Conservation (phyloP, 1,140 invertebrate species). For the Magallana ariakensis region DNA sequence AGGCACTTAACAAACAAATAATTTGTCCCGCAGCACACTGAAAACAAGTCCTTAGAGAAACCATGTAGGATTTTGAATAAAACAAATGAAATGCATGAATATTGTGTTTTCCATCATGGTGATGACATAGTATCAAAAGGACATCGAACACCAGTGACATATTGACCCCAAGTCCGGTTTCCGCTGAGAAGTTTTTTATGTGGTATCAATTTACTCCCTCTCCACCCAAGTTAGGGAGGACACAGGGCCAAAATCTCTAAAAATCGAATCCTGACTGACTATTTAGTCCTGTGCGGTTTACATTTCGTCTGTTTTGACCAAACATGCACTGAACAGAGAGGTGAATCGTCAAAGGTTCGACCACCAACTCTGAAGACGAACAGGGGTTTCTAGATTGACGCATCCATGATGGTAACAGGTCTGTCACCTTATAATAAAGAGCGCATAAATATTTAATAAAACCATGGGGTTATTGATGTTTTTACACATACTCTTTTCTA, state of each 20-base stretch:
- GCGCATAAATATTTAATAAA: background rate
- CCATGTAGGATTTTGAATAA: too few species aligned
- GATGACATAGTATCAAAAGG: too few species aligned
- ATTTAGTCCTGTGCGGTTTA: background rate
- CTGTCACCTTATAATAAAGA: background rate
- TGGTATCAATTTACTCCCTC: background rate
- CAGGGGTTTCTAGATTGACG: background rate
- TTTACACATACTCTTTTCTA: background rate
- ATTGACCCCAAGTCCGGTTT: background rate
- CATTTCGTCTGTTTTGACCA: slow-evolving; percentile 8
- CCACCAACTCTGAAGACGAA: background rate
- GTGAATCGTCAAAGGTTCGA: background rate
- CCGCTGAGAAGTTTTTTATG: background rate
- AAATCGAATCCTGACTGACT: background rate
- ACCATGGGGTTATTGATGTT: too few species aligned
- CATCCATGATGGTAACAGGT: background rate
- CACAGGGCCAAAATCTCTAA: background rate
- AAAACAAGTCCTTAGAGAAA: too few species aligned
- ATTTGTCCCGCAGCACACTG: too few species aligned
- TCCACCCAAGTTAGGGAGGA: background rate
- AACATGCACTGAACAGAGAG: background rate
- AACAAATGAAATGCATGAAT: too few species aligned
- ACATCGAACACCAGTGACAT: background rate
- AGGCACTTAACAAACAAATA: too few species aligned
- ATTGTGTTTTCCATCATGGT: too few species aligned